Evolutionary conservation across 2,113 vertebrate species (phyloP), one percentile per base, ranked within the genome.

Genomic region (Sus scrofa): DNA sequence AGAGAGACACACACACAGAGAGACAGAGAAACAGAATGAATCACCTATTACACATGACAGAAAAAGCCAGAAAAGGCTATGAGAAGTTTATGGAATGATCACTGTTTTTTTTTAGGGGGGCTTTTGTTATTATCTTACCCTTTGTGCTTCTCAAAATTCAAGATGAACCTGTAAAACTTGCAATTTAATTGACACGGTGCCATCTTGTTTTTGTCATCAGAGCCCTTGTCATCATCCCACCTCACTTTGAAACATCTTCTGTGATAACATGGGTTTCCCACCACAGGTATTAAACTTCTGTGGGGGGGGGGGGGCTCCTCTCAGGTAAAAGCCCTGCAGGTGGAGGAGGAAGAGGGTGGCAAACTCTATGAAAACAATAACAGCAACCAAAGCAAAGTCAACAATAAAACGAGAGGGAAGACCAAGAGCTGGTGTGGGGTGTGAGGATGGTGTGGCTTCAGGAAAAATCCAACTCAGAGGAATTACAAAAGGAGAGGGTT

Each of bases 351-450:
- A 74, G n/a, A 54, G 8, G 24, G n/a, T 2, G 11, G 1, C 2
- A n/a, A 73, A 32, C 16, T 26, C 1, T 12, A 20, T 1, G 9
- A 19, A 70, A 73, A 60, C 52, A n/a, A 14, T 22, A 14, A 56
- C 34, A 34, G 37, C 10, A 65, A 39, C 22, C 68, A 71, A 19
- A 26, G 56, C 39, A 32, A 60, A 37, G 19, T 22, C 65, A 19
- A 24, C 52, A 20, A 15, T 7, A 26, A 30, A 44, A 62, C 1
- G 14, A 4, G 54, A 88, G 22, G 44, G 20, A 39, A 20, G 26
- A 16, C 3, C 2, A 1, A 0, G 44, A 60, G 60, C 27, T 39
- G 34, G 0, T 4, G 27, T 6, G 44, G 27, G 30, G 32, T 6
- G 7, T 18, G 56, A 60, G n/a, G 44, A 44, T 44, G 44, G 44